These are phyloP conservation scores for Urocyon cinereoargenteus DNA, from an alignment of 2,797 vertebrate genomes.

Conservation along the genomic window DNA sequence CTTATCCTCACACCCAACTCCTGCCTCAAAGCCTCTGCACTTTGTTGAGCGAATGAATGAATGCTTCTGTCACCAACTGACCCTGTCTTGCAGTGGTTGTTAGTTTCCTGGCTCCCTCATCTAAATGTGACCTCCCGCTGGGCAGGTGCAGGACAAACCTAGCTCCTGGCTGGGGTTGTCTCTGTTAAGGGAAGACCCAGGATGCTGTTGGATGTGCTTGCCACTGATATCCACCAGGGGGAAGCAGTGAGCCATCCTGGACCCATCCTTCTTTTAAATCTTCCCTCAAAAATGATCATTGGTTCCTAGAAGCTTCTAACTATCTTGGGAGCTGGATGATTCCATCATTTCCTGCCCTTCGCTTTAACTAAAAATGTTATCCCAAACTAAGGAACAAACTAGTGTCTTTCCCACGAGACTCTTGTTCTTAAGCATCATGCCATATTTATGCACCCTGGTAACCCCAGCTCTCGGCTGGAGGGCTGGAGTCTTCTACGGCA, in stretches of 20 bases:
- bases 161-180: fast-evolving
- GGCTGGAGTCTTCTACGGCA: neutral
- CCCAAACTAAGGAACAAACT: neutral
- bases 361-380: neutral
- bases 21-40: neutral
- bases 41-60: neutral
- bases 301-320: neutral
- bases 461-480: neutral
- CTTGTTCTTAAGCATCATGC: neutral
- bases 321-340: neutral
- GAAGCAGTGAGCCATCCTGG: neutral
- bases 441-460: neutral
- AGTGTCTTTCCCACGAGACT: neutral
- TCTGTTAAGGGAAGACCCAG: fast-evolving
- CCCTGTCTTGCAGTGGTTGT: neutral
- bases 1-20: neutral
- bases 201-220: neutral
- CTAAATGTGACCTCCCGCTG: neutral
- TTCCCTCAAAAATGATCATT: neutral
- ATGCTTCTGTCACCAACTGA: fast-evolving
- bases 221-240: conserved; percentile 12
- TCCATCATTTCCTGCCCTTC: neutral
- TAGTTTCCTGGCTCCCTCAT: neutral
- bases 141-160: neutral
- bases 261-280: fast-evolving